Evolutionary conservation across 2,888 invertebrate species (phyloP).

Genomic region (Itoplectis maculator): DNA sequence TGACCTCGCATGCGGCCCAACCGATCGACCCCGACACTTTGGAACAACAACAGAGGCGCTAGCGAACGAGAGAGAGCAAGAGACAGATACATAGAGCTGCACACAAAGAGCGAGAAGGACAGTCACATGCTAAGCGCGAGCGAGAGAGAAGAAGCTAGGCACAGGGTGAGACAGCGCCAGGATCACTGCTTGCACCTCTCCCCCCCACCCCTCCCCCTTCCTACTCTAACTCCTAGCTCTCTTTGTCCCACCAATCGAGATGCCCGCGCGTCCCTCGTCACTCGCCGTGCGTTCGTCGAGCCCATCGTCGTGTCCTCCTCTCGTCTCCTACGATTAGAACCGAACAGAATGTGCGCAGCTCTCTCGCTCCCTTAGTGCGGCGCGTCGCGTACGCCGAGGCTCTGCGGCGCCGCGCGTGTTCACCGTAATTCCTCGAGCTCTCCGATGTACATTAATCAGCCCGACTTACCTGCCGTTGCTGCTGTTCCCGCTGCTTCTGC

Average conservation of each 20-base stretch:
- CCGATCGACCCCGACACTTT: slow-evolving; percentile 59
- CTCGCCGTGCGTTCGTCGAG: not conserved
- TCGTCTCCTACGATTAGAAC: slow-evolving; percentile 32
- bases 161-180: no score
- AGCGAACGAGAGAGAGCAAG: not conserved
- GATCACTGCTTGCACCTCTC: not conserved
- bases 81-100: no score
- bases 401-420: slow-evolving; percentile 38
- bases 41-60: slow-evolving; percentile 51
- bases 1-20: slow-evolving; percentile 57
- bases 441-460: slow-evolving; percentile 64
- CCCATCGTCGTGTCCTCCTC: not conserved
- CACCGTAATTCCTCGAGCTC: slow-evolving; percentile 60
- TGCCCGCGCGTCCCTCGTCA: not conserved
- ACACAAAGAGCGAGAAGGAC: no score
- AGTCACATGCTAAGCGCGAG: no score
- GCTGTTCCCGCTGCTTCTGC: slow-evolving; percentile 39
- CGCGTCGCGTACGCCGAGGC: not conserved
- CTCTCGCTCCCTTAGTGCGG: slow-evolving; percentile 20
- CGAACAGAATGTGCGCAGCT: no score
- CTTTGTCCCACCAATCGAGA: not conserved
- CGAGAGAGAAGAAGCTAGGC: no score
- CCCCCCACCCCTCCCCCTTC: not conserved
- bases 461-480: slow-evolving; percentile 54
- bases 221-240: not conserved